Conservation (phyloP, 2,113 vertebrate species). For the Oreochromis tanganicae region DNA sequence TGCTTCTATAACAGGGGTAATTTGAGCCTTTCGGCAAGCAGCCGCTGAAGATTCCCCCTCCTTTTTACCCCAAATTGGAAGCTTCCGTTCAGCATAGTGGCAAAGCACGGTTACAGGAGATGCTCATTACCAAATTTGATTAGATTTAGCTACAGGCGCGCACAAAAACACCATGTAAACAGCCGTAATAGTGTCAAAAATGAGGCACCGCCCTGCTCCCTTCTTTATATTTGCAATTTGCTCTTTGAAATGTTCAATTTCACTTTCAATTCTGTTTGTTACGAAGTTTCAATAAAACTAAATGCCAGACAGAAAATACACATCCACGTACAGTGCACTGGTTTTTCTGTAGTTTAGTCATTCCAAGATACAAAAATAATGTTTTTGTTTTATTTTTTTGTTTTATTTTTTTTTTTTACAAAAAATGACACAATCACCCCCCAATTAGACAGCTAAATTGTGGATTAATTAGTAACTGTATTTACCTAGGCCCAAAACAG, state of each 20-base stretch:
- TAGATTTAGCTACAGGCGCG: slow-evolving; percentile 1
- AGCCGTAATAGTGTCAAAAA: background rate
- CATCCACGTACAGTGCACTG: background rate
- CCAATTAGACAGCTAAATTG: background rate
- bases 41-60: slow-evolving; percentile 13
- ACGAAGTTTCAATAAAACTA: background rate
- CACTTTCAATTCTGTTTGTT: background rate
- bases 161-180: background rate
- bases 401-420: background rate
- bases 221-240: background rate
- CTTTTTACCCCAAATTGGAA: slow-evolving; percentile 25
- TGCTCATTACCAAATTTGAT: slow-evolving; percentile 35
- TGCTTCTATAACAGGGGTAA: slow-evolving; percentile 3
- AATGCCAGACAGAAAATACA: background rate
- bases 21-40: slow-evolving; percentile 9
- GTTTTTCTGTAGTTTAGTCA: background rate
- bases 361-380: background rate
- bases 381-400: background rate
- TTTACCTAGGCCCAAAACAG: background rate
- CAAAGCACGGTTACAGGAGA: slow-evolving; percentile 22
- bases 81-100: slow-evolving; percentile 29
- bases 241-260: background rate
- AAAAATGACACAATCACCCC: background rate
- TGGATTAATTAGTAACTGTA: background rate
- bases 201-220: background rate